phyloP scores from a whole-genome alignment of 2,113 vertebrate genomes.

The Toxostoma redivivum region DNA sequence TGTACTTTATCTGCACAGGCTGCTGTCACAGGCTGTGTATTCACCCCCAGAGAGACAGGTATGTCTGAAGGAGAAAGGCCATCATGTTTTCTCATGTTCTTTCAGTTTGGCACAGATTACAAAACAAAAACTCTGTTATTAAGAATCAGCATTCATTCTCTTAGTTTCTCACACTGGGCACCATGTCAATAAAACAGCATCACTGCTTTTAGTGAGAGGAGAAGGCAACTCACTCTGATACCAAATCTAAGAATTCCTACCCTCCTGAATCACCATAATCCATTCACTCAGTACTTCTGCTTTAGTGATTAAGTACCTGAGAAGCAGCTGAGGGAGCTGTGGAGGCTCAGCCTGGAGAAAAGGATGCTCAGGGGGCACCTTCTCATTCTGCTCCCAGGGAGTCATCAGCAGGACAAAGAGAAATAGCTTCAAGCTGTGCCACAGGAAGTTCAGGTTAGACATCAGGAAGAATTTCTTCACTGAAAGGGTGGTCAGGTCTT shows the following conservation, averaged over 20 bases:
- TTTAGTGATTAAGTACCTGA: not conserved
- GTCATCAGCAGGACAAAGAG: not conserved
- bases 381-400: not conserved
- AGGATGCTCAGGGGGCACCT: not conserved
- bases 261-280: not conserved
- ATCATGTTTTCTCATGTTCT: not conserved
- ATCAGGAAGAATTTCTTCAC: not conserved
- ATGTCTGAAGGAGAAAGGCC: not conserved
- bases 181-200: not conserved
- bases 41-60: not conserved
- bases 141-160: not conserved
- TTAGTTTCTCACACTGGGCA: not conserved
- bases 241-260: not conserved
- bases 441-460: not conserved
- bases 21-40: not conserved
- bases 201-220: not conserved
- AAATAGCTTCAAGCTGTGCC: not conserved
- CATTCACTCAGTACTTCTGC: not conserved
- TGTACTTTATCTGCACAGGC: not conserved
- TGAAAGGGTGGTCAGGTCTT: not conserved
- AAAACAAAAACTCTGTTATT: not conserved
- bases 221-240: not conserved
- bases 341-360: not conserved
- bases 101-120: conserved; percentile 1
- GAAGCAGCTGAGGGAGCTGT: not conserved